Base-by-base conservation (phyloP, 2,113 vertebrate genomes). In the Choloepus hoffmanni region DNA sequence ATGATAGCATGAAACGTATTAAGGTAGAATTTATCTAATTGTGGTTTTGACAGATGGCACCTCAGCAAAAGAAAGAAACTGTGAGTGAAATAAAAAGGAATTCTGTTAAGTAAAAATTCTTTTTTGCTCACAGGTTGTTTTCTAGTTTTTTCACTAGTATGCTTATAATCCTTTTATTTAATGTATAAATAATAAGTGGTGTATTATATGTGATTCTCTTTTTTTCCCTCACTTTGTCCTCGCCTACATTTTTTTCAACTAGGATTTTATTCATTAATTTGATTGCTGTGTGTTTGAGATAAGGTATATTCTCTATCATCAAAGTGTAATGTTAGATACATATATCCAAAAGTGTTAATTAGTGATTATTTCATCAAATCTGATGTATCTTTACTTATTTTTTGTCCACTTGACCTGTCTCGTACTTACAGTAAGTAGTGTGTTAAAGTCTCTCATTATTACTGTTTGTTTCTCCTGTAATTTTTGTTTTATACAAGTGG, bases 11-110 rank as follows among this genome's bases (percentile, higher is more conserved):
- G 19, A 91, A 78, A 63, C 43, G 43, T 48, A 65, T 45, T 94
- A 87, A 94, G 83, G 77, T 89, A 91, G 65, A 94, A 55, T 94
- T 92, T 93, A 65, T 93, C 40, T 50, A 77, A 40, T 86, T 73
- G n/a, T 95, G 62, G 68, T 95, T 95, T 96, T 86, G 79, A 76
- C 63, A 93, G 79, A 84, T 89, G 90, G 23, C 43, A 58, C 70
- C 43, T 86, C 43, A 79, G 28, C 60, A 85, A 93, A 93, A 95
- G 63, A 15, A 86, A 78, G 65, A 97, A 94, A 93, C 45, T 85
- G 85, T 95, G 62, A 95, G 83, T 95, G 43, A 89, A 83, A 50
- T 88, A 65, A 81, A 90, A 96, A 78, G 0, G 16, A 88, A 88
- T 85, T 90, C 33, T 78, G 7, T 67, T 84, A 21, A 60, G 30